Evolutionary conservation across 2,888 invertebrate species (phyloP), one percentile per base, ranked within the genome.

Genomic region (Andricus quercusramuli): DNA sequence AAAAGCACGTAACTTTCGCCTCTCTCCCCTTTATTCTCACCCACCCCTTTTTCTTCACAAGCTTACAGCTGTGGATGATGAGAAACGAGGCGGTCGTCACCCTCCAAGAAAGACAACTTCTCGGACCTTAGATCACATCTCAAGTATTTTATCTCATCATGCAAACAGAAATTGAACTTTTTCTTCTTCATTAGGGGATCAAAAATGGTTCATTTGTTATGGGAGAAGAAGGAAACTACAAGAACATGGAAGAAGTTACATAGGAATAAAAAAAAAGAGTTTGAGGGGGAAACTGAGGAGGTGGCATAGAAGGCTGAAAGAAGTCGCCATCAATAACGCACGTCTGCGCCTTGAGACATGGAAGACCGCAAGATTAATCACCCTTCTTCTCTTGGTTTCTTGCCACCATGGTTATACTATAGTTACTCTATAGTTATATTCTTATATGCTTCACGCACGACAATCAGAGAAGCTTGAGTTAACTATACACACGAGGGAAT

Each of bases 271-370:
- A 47, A 47, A 77, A 32, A n/a, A 59, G 56, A 64, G 17, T 62
- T 64, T 77, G 22, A 41, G 25, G 64, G 25, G 41, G 64, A 77
- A 64, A 64, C 47, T 51, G 51, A 70, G 51, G 29, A 29, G 82
- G 81, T 83, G 82, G 82, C 84, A 86, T 86, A 80, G 88, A 87
- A 89, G 88, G 86, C 85, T 89, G 89, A 92, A 92, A 91, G 92
- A 92, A 92, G 90, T 92, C 91, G 91, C 92, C 92, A 92, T 92
- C 92, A 92, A 92, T 92, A 92, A 92, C 92, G 91, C 91, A 91
- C 90, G 91, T 92, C 92, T 91, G 89, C 91, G 92, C 90, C 91
- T 91, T 88, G 89, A 91, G 92, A 92, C 91, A 90, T 91, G 90
- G 91, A 92, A 92, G 92, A 92, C 92, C 92, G 89, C 91, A 92